Evolutionary conservation across 2,888 invertebrate species (phyloP), one percentile per base, ranked within the genome.

Genomic region (Lasioglossum lativentre): DNA sequence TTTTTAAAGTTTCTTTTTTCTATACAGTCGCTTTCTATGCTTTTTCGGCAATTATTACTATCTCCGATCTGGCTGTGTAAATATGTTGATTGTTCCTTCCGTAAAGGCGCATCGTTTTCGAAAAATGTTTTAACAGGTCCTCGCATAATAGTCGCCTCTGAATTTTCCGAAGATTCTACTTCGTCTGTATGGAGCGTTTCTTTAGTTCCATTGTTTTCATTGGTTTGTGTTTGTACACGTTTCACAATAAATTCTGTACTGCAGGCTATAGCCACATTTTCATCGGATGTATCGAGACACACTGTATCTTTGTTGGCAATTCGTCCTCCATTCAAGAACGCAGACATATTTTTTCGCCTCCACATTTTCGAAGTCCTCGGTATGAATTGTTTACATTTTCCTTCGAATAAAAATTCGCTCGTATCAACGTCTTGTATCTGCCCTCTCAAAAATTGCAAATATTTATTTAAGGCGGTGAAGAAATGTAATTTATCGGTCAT

Each of bases 401-500:
- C 93, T 45, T 94, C 93, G 30, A 95, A 94, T 5, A 75, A 70
- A 71, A 95, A 94, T 77, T 95, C 94, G 0, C 86, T 89, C 0
- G 82, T 47, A 72, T 94, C 81, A 0, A 94, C 87, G n/a, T 91
- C 75, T 4, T 71, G 68, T 2, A 94, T 91, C 75, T 94, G 92
- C 19, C 94, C 94, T 52, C 93, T 94, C 2, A 94, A 73, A 40
- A 90, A 93, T 10, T 88, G 74, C 12, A 95, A 78, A 85, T 94
- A 95, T 78, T 92, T 95, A 63, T 94, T 95, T 4, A 95, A 75
- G 0, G 93, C 93, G 0, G 89, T 85, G 78, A 94, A 94, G 81
- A 95, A 95, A 42, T 94, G 94, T n/a, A 95, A 82, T 82, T 95
- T 95, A 78, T 95, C 95, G 0, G 78, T 76, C 95, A 95, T 94